Evolutionary conservation across 2,888 invertebrate genomes (phyloP).

Genomic region (Orthonychiurus folsomi): DNA sequence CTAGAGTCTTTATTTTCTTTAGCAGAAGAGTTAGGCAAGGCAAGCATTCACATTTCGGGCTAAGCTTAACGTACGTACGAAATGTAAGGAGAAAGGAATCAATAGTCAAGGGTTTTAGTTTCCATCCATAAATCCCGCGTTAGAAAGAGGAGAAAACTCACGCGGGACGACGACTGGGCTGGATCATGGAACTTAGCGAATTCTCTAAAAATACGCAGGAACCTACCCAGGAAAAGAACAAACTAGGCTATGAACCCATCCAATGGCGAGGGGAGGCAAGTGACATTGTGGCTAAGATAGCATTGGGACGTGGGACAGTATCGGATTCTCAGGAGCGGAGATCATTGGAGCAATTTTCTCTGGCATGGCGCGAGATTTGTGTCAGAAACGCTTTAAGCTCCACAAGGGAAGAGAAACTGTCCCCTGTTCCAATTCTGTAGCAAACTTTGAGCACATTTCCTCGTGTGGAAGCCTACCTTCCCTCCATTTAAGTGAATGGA

Average conservation of each 20-base stretch:
- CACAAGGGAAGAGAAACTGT: background rate
- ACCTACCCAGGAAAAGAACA: too few relatives aligned
- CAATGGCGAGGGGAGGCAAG: too few relatives aligned
- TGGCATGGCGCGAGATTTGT: constrained; percentile 1
- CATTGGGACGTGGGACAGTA: too few relatives aligned
- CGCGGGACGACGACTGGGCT: background rate
- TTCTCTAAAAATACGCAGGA: too few relatives aligned
- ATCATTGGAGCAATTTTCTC: background rate
- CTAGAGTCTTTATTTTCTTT: background rate
- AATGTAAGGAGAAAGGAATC: background rate
- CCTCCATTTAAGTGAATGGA: background rate
- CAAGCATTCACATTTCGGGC: too few relatives aligned
- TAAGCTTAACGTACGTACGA: background rate
- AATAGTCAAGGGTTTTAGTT: background rate
- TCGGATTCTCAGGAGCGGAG: background rate
- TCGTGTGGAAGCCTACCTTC: too few relatives aligned
- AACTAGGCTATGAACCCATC: too few relatives aligned
- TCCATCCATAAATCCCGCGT: background rate
- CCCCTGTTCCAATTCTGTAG: background rate
- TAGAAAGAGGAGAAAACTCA: background rate
- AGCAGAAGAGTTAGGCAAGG: background rate
- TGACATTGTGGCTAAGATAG: too few relatives aligned
- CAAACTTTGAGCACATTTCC: background rate
- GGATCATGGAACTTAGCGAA: too few relatives aligned
- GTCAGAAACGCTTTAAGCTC: background rate